Evolutionary conservation across 2,888 invertebrate genomes (phyloP).

Genomic region (Megastigmus dorsalis): DNA sequence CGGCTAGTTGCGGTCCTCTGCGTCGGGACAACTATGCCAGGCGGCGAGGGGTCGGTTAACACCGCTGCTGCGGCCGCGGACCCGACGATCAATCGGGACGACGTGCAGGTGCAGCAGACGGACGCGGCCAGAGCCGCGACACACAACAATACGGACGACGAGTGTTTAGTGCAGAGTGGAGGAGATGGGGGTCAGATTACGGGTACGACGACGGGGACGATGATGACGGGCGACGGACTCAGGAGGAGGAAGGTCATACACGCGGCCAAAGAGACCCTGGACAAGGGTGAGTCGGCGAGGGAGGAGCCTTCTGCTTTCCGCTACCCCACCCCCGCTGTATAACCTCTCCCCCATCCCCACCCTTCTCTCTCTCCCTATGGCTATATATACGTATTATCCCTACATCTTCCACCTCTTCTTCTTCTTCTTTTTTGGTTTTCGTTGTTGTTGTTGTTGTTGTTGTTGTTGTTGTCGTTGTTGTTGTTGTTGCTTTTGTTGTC

Average conservation of each 20-base stretch:
- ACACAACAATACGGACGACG: conserved; percentile 59
- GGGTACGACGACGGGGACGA: conserved; percentile 62
- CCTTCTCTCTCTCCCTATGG: no score
- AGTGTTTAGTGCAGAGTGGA: no score
- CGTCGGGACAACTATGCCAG: conserved; percentile 65
- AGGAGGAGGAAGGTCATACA: conserved; percentile 77
- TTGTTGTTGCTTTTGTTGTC: no score
- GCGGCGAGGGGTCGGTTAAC: conserved; percentile 73
- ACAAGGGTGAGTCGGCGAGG: conserved; percentile 75
- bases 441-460: no score
- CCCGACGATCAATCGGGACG: conserved; percentile 66
- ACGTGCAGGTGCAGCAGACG: conserved; percentile 36
- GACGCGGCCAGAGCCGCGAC: conserved; percentile 15
- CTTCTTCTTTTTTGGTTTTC: no score
- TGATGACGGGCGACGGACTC: conserved; percentile 69
- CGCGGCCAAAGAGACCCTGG: conserved; percentile 78
- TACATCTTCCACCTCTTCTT: no score
- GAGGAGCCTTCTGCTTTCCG: no score
- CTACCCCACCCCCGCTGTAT: no score
- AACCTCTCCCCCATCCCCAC: no score
- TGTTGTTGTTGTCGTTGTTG: no score
- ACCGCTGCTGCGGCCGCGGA: conserved; percentile 30
- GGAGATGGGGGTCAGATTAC: no score
- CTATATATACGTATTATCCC: no score
- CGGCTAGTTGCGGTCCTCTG: neutral